phyloP scores from a whole-genome alignment of 2,888 invertebrate species.

The Ennomos fuscantarius region DNA sequence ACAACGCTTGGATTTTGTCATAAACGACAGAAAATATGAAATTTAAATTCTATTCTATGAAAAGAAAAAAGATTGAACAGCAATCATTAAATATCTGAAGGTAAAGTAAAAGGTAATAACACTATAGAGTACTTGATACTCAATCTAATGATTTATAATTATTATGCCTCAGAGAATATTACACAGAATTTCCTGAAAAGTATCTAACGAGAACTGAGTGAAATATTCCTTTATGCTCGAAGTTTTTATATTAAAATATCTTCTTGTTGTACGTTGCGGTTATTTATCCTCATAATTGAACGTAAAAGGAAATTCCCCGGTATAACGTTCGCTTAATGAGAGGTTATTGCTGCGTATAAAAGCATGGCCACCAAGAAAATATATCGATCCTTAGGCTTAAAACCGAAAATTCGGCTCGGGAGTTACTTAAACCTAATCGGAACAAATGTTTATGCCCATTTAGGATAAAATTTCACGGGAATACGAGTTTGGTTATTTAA shows the following conservation, averaged over 20 bases:
- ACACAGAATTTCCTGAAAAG: constrained; percentile 4
- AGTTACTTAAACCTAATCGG: constrained; percentile 17
- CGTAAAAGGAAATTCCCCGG: constrained; percentile 14
- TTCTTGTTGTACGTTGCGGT: constrained; percentile 5
- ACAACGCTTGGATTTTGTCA: too few relatives aligned
- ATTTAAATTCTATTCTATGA: too few relatives aligned
- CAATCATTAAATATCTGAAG: too few relatives aligned
- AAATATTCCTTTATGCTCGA: constrained; percentile 11
- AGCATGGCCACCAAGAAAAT: constrained; percentile 9
- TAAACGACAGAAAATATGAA: too few relatives aligned
- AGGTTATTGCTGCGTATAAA: constrained; percentile 22
- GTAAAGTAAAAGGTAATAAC: too few relatives aligned
- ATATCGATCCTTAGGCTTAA: constrained; percentile 10
- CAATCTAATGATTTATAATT: not conserved
- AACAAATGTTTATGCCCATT: constrained; percentile 19
- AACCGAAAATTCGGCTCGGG: constrained; percentile 6
- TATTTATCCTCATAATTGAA: constrained; percentile 23
- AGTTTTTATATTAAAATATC: constrained; percentile 20
- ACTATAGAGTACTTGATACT: too few relatives aligned
- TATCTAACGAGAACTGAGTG: not conserved
- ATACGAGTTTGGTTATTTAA: constrained; percentile 12
- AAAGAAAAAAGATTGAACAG: too few relatives aligned
- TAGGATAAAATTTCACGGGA: constrained; percentile 9
- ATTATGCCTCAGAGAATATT: not conserved
- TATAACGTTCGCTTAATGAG: constrained; percentile 22